Percentiles rank a stretch among this genome's conserved stretches.
Conservation (phyloP, 2,888 invertebrate genomes). For the Drosophila fungiperda region DNA sequence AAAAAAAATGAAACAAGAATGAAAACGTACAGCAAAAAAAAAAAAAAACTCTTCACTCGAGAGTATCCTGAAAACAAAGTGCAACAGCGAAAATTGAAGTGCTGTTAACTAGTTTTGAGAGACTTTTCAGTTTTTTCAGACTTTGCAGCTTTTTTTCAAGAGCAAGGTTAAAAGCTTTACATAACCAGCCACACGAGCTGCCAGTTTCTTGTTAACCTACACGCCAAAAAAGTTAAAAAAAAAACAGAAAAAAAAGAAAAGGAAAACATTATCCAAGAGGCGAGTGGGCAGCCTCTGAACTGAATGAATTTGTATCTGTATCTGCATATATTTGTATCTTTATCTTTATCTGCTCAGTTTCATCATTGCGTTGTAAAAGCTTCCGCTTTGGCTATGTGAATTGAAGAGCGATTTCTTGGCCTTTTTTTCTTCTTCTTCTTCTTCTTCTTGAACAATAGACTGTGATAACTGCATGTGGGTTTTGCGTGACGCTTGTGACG, state of each 20-base stretch:
- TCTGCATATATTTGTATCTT: conserved; percentile 12
- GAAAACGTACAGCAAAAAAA: conserved; percentile 34
- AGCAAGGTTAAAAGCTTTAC: conserved; percentile 69
- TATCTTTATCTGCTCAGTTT: conserved; percentile 36
- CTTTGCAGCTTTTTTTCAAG: conserved; percentile 51
- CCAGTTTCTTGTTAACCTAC: conserved; percentile 65
- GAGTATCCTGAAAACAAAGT: conserved; percentile 11
- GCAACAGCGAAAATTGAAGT: neutral
- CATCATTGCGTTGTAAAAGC: conserved; percentile 64
- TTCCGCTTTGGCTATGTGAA: conserved; percentile 66
- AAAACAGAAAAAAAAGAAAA: conserved; percentile 18
- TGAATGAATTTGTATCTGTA: conserved; percentile 58
- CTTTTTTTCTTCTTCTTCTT: neutral
- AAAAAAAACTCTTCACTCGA: neutral
- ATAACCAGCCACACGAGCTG: conserved; percentile 45
- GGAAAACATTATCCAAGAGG: conserved; percentile 21
- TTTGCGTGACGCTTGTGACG: conserved; percentile 63
- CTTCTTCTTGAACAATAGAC: conserved; percentile 29
- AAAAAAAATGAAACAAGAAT: conserved; percentile 27
- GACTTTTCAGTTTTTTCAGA: conserved; percentile 7
- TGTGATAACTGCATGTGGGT: conserved; percentile 63
- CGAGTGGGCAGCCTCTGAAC: conserved; percentile 59
- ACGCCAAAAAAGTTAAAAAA: conserved; percentile 37
- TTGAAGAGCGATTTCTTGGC: conserved; percentile 5
- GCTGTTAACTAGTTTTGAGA: conserved; percentile 30